phyloP scores from a whole-genome alignment of 2,113 vertebrate species.

The Sinocyclocheilus grahami region DNA sequence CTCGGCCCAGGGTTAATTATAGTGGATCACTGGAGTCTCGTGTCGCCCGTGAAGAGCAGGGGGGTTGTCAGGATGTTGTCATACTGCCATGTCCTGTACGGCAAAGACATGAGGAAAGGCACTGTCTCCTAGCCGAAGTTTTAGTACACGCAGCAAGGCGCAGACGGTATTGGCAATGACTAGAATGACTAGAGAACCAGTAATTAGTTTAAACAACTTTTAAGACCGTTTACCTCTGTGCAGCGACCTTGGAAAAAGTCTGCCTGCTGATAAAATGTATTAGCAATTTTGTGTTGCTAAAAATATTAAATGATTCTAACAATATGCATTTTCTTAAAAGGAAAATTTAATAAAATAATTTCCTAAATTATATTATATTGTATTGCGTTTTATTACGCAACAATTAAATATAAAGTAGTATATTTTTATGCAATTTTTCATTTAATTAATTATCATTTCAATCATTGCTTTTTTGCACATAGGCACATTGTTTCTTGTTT shows the following conservation, averaged over 20 bases:
- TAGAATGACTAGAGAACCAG: background rate
- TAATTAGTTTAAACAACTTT: background rate
- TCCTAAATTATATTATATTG: background rate
- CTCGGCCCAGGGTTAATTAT: conserved; percentile 83
- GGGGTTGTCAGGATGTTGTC: conserved; percentile 75
- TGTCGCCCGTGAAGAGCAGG: conserved; percentile 67
- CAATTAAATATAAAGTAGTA: background rate
- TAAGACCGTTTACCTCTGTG: background rate
- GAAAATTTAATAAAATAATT: background rate
- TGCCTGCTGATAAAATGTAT: background rate
- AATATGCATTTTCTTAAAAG: background rate
- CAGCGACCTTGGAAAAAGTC: background rate
- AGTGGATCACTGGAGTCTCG: conserved; percentile 75
- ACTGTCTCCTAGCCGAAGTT: conserved; percentile 63
- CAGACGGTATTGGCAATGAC: background rate
- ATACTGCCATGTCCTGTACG: conserved; percentile 74
- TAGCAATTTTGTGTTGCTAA: background rate
- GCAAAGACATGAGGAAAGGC: conserved; percentile 72
- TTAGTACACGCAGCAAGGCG: conserved; percentile 12
- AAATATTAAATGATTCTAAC: background rate
- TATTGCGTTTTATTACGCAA: background rate
- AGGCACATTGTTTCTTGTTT: background rate
- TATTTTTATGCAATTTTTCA: background rate
- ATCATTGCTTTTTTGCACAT: background rate
- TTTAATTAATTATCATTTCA: background rate